phyloP scores from a whole-genome alignment of 1,140 invertebrate species.

The Goniozus legneri region DNA sequence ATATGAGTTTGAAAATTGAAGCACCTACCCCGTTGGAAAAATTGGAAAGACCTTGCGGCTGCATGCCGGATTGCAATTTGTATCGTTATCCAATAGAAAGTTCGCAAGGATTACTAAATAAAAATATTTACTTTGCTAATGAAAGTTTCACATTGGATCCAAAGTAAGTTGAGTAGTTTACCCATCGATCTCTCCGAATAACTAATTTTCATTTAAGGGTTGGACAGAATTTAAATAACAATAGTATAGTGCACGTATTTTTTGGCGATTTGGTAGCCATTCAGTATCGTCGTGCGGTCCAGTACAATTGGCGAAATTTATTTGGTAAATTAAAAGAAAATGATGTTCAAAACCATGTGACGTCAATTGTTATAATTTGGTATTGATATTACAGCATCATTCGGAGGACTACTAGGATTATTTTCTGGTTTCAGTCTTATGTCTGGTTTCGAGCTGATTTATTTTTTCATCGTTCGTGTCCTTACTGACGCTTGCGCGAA shows the following conservation, averaged over 20 bases:
- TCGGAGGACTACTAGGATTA: slow-evolving; percentile 63
- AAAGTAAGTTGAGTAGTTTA: slow-evolving; percentile 12
- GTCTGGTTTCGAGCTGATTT: slow-evolving; percentile 62
- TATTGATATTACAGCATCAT: slow-evolving; percentile 61
- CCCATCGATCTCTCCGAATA: slow-evolving; percentile 3
- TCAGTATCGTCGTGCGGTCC: slow-evolving; percentile 29
- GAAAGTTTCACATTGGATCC: slow-evolving; percentile 7
- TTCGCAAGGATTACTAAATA: slow-evolving; percentile 24
- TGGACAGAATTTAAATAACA: slow-evolving; percentile 9
- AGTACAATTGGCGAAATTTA: slow-evolving; percentile 36
- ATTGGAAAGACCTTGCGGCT: slow-evolving; percentile 27
- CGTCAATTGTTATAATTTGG: too few species aligned
- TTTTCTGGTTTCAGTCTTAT: slow-evolving; percentile 69
- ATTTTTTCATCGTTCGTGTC: slow-evolving; percentile 60
- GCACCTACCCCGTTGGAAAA: background rate
- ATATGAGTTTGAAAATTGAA: background rate
- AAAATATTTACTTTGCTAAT: slow-evolving; percentile 8
- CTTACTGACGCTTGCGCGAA: slow-evolving; percentile 46
- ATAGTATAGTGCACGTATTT: slow-evolving; percentile 37
- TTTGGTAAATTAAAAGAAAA: slow-evolving; percentile 32
- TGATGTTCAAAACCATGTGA: too few species aligned
- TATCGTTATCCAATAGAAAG: slow-evolving; percentile 31
- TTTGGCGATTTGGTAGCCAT: slow-evolving; percentile 37
- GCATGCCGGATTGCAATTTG: slow-evolving; percentile 32
- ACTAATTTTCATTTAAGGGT: slow-evolving; percentile 13